Conservation (phyloP, 2,113 vertebrate species). For the Alces alces region DNA sequence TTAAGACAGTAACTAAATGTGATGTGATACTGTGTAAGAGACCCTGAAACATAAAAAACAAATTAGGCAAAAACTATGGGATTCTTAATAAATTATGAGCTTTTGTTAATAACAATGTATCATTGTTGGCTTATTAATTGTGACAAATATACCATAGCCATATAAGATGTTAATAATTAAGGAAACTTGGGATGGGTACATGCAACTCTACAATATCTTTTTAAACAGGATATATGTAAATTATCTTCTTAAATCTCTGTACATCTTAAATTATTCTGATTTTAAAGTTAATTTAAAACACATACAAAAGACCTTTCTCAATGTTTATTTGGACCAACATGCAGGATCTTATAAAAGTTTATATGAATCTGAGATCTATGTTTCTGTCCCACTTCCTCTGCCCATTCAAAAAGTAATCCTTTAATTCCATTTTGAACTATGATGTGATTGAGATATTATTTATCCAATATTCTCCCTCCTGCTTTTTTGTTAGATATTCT, state of each 20-base stretch:
- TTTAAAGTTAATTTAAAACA: not conserved
- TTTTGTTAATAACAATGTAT: not conserved
- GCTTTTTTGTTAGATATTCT: not conserved
- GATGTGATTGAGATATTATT: not conserved
- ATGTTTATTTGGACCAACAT: not conserved
- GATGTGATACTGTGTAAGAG: not conserved
- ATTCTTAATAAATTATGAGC: not conserved
- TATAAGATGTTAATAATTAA: not conserved
- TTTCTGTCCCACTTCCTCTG: not conserved
- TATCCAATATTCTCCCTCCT: not conserved
- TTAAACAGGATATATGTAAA: not conserved
- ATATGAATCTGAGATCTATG: not conserved
- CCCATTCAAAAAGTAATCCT: not conserved
- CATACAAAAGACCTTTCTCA: not conserved
- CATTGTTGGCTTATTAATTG: not conserved
- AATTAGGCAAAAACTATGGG: not conserved
- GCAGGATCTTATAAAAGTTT: not conserved
- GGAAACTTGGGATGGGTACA: not conserved
- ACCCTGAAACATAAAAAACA: not conserved
- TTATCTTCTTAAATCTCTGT: not conserved
- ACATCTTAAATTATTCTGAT: not conserved
- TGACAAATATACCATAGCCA: not conserved
- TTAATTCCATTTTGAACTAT: not conserved
- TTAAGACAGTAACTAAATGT: not conserved
- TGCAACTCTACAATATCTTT: not conserved